These are phyloP conservation scores for Ellobius talpinus DNA, from an alignment of 2,113 vertebrate genomes.

Conservation along the genomic window DNA sequence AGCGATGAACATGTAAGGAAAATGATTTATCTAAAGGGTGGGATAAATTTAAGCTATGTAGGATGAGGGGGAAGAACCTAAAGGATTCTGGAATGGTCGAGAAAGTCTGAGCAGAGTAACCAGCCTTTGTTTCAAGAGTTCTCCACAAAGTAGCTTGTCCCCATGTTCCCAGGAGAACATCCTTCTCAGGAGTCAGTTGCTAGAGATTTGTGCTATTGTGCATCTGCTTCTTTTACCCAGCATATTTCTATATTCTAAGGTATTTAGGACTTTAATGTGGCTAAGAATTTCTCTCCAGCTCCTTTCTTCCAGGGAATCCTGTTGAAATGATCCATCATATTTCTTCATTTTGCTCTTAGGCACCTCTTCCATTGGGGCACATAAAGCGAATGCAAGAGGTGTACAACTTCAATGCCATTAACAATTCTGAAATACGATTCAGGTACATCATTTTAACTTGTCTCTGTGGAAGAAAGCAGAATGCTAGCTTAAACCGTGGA, in stretches of 20 bases:
- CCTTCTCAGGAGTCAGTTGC: constrained; percentile 21
- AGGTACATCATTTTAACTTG: constrained; percentile 88
- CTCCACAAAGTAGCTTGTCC: neutral
- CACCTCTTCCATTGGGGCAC: constrained; percentile 91
- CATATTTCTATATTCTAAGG: constrained; percentile 41
- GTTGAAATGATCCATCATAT: constrained; percentile 67
- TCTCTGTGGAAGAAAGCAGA: constrained; percentile 77
- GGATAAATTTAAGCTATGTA: constrained; percentile 11
- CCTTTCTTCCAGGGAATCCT: constrained; percentile 79
- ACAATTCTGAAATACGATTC: constrained; percentile 96
- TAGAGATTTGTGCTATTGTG: neutral
- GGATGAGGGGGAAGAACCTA: neutral
- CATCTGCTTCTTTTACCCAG: constrained; percentile 51
- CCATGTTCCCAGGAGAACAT: neutral
- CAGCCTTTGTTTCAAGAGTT: neutral
- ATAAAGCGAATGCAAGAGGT: constrained; percentile 95
- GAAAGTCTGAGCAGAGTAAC: constrained; percentile 1
- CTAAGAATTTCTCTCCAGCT: constrained; percentile 70
- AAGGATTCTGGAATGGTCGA: neutral
- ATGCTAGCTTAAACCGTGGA: constrained; percentile 7
- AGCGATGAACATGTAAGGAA: neutral
- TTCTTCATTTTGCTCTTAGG: constrained; percentile 86
- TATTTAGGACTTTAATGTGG: constrained; percentile 62
- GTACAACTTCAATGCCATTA: constrained; percentile 91
- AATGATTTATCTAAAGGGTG: neutral